Percentiles rank a stretch among this genome's conserved stretches.
These are phyloP conservation scores for Anguilla obscura DNA, from an alignment of 2,797 vertebrate genomes.

Conservation along the genomic window DNA sequence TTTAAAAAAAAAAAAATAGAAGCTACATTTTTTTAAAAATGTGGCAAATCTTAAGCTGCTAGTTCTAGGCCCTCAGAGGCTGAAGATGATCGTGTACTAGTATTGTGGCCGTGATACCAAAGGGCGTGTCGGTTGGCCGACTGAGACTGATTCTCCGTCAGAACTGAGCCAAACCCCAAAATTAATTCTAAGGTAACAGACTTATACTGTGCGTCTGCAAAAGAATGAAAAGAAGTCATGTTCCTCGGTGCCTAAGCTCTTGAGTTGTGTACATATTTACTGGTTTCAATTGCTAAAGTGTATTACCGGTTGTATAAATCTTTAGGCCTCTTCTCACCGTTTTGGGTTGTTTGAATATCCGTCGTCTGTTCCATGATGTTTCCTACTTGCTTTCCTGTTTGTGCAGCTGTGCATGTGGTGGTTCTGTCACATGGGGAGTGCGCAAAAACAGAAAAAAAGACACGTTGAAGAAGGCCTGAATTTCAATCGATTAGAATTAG, in stretches of 20 bases:
- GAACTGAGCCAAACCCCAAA: slow-evolving; percentile 57
- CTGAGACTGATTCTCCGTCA: slow-evolving; percentile 51
- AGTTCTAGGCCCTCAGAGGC: slow-evolving; percentile 48
- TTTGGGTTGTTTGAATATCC: slow-evolving; percentile 50
- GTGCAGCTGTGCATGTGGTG: slow-evolving; percentile 50
- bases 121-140: slow-evolving; percentile 61
- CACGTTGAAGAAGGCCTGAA: slow-evolving; percentile 29
- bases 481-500: slow-evolving; percentile 34
- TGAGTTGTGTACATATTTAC: slow-evolving; percentile 66
- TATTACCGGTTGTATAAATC: slow-evolving; percentile 30
- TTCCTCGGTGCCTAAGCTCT: slow-evolving; percentile 61
- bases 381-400: slow-evolving; percentile 45
- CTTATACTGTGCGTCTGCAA: slow-evolving; percentile 39
- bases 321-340: slow-evolving; percentile 38
- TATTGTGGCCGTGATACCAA: slow-evolving; percentile 59
- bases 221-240: slow-evolving; percentile 35
- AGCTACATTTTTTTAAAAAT: slow-evolving; percentile 51
- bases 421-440: slow-evolving; percentile 35
- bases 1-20: slow-evolving; percentile 30
- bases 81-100: slow-evolving; percentile 40
- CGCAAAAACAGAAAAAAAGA: slow-evolving; percentile 27
- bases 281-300: slow-evolving; percentile 49
- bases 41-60: slow-evolving; percentile 66
- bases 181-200: slow-evolving; percentile 43
- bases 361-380: slow-evolving; percentile 60